Percentiles rank a stretch among this genome's conserved stretches.
Conservation (phyloP, 2,888 invertebrate genomes). For the Drosophila quinaria region DNA sequence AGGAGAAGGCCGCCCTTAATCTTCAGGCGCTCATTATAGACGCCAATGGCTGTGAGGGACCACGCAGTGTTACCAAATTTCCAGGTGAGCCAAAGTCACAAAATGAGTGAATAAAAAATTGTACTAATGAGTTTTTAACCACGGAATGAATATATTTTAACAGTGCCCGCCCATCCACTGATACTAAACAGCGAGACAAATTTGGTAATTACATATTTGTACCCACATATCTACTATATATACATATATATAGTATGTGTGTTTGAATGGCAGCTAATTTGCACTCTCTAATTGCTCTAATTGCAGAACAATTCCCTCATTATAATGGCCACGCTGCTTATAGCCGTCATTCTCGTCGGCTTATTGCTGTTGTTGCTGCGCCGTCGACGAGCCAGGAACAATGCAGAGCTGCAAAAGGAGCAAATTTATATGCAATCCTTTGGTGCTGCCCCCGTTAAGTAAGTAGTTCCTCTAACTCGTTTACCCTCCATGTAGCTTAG, state of each 20-base stretch:
- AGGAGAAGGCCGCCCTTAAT: conserved; percentile 68
- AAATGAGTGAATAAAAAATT: not conserved
- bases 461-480: conserved; percentile 24
- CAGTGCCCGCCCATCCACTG: conserved; percentile 58
- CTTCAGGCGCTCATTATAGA: conserved; percentile 78
- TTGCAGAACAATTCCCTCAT: conserved; percentile 62
- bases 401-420: conserved; percentile 60
- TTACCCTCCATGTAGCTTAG: fast-evolving
- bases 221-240: too few relatives aligned
- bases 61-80: conserved; percentile 61
- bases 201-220: conserved; percentile 46
- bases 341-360: conserved; percentile 48
- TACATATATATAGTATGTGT: too few relatives aligned
- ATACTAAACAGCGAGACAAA: conserved; percentile 40
- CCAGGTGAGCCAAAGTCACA: conserved; percentile 57
- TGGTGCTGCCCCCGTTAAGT: conserved; percentile 59
- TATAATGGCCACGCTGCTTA: conserved; percentile 55
- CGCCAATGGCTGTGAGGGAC: conserved; percentile 73
- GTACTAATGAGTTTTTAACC: not conserved
- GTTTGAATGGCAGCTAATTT: not conserved
- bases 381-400: conserved; percentile 48
- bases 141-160: not conserved
- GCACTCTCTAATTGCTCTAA: not conserved
- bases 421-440: conserved; percentile 67
- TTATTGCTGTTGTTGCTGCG: conserved; percentile 47